These are phyloP conservation scores for Hypomecis atomaria DNA, from an alignment of 2,888 invertebrate genomes.

Conservation along the genomic window DNA sequence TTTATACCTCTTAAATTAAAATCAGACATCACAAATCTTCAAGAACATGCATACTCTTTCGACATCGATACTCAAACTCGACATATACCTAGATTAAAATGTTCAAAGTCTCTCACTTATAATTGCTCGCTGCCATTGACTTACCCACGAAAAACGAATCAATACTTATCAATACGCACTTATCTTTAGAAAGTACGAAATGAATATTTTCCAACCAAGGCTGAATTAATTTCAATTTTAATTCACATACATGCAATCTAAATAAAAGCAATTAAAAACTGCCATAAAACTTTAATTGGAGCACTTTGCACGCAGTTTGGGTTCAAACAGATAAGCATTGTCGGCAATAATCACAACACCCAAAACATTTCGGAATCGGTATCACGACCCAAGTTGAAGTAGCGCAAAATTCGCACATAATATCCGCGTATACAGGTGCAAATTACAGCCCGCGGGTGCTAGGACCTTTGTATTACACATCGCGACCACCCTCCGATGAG, in stretches of 20 bases:
- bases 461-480: conserved; percentile 69
- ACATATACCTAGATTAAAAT: too few species aligned
- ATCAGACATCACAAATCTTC: too few species aligned
- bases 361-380: conserved; percentile 43
- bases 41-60: too few species aligned
- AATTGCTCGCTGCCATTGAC: too few species aligned
- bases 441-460: conserved; percentile 72
- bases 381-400: conserved; percentile 56
- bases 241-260: background rate
- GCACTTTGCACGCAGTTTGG: conserved; percentile 7
- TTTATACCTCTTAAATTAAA: too few species aligned
- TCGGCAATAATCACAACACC: conserved; percentile 39
- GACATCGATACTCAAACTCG: too few species aligned
- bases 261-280: conserved; percentile 11
- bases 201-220: too few species aligned
- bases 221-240: too few species aligned
- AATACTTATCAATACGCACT: too few species aligned
- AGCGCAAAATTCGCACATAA: conserved; percentile 76
- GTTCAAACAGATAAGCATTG: conserved; percentile 29
- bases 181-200: too few species aligned
- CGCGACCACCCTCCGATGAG: conserved; percentile 58
- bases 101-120: too few species aligned
- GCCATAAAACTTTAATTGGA: conserved; percentile 11
- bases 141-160: too few species aligned
- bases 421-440: conserved; percentile 78